Evolutionary conservation across 2,888 invertebrate species (phyloP).

Genomic region (Steinernema scapterisci): DNA sequence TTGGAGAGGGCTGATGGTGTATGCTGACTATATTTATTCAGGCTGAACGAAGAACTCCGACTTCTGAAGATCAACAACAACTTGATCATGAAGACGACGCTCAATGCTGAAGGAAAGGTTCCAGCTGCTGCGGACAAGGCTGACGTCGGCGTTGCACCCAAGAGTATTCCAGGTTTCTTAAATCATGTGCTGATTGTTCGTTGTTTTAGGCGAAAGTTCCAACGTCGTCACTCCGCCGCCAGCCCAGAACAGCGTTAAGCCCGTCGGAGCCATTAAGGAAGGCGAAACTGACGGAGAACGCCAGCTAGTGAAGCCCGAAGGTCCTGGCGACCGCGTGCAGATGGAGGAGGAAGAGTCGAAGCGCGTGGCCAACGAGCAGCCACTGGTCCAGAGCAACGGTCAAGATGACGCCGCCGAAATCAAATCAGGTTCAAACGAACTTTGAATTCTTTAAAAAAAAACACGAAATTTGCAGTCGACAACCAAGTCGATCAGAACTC

Average conservation of each 20-base stretch:
- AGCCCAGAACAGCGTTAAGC: not conserved
- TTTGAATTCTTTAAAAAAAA: too few relatives aligned
- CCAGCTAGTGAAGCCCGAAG: conserved; percentile 22
- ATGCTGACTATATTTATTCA: not conserved
- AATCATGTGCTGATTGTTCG: not conserved
- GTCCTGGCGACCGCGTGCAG: conserved; percentile 6
- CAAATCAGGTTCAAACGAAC: not conserved
- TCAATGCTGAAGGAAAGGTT: not conserved
- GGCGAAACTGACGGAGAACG: conserved; percentile 25
- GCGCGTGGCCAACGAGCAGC: not conserved
- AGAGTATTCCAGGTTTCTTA: not conserved
- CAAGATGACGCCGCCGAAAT: not conserved
- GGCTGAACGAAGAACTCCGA: not conserved
- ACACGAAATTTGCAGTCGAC: not conserved
- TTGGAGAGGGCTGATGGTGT: not conserved
- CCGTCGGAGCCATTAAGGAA: not conserved
- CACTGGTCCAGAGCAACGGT: conserved; percentile 4
- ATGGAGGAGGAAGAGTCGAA: conserved; percentile 3
- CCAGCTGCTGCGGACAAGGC: not conserved
- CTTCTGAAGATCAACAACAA: conserved; percentile 17
- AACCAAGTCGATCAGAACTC: not conserved
- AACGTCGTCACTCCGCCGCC: not conserved
- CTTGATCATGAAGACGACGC: not conserved
- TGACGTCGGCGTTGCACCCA: not conserved
- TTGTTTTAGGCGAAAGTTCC: not conserved